Conservation (phyloP, 2,888 invertebrate genomes). For the Ophonus ardosiacus region DNA sequence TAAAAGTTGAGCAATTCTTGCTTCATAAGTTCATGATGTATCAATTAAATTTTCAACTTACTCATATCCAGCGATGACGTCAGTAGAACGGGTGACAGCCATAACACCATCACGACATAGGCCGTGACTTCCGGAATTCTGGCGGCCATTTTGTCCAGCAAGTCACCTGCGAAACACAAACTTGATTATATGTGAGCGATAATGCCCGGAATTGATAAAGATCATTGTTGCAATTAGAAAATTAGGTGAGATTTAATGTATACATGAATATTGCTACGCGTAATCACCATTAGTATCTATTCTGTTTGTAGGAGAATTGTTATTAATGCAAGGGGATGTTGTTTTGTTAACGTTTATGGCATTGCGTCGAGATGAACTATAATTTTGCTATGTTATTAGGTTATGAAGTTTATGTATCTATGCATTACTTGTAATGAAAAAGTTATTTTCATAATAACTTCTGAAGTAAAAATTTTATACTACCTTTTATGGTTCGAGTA, state of each 20-base stretch:
- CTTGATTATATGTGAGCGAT: conserved; percentile 12
- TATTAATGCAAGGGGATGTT: background rate
- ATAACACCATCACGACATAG: conserved; percentile 71
- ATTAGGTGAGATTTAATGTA: conserved; percentile 19
- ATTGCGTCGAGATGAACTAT: background rate
- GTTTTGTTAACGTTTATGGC: background rate
- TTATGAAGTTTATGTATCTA: background rate
- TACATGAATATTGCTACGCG: background rate
- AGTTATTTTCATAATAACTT: background rate
- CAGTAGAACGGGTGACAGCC: conserved; percentile 71
- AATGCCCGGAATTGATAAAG: background rate
- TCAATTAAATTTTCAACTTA: conserved; percentile 68
- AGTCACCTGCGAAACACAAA: conserved; percentile 27
- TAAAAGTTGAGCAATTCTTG: too few species aligned
- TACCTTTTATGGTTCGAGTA: background rate
- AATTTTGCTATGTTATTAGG: background rate
- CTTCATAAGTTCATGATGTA: too few species aligned
- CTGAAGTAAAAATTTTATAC: background rate
- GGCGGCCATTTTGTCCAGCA: conserved; percentile 66
- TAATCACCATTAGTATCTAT: background rate
- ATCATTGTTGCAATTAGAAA: background rate
- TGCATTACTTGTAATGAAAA: background rate
- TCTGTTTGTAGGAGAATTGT: background rate
- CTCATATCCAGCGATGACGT: conserved; percentile 72
- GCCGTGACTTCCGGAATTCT: conserved; percentile 71